phyloP scores from a whole-genome alignment of 2,888 invertebrate genomes.

The Andrena trimmerana region DNA sequence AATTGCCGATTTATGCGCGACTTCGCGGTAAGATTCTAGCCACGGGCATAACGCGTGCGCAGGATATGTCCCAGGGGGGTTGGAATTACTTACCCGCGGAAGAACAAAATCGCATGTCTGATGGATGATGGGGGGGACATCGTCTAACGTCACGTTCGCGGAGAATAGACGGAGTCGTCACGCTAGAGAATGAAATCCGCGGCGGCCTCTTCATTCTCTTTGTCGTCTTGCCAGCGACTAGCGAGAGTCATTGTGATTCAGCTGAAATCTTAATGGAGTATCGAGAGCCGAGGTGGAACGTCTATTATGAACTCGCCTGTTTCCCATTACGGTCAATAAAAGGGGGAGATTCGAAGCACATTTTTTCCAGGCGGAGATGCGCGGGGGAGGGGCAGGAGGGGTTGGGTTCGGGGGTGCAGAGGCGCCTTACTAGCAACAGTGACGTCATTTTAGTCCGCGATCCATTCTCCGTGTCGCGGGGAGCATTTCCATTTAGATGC shows the following conservation, averaged over 20 bases:
- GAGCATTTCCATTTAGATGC: constrained; percentile 63
- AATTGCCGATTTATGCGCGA: constrained; percentile 76
- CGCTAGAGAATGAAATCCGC: constrained; percentile 61
- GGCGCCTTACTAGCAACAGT: constrained; percentile 20
- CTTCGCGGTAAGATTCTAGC: constrained; percentile 33
- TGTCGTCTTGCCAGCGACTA: constrained; percentile 25
- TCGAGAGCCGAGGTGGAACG: constrained; percentile 56
- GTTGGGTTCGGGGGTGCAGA: background rate
- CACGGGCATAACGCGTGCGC: constrained; percentile 56
- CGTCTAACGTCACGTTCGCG: constrained; percentile 45
- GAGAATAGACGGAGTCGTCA: constrained; percentile 45
- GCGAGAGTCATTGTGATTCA: constrained; percentile 71
- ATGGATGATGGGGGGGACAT: constrained; percentile 57
- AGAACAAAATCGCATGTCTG: constrained; percentile 59
- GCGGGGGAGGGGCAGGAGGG: background rate
- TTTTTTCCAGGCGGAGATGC: background rate
- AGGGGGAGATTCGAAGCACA: constrained; percentile 39
- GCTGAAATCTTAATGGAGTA: constrained; percentile 73
- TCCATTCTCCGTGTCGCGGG: constrained; percentile 42
- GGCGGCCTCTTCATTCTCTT: constrained; percentile 35
- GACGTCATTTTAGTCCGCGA: constrained; percentile 51
- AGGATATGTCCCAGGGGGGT: constrained; percentile 40
- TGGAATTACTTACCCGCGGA: constrained; percentile 59
- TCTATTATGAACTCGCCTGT: constrained; percentile 59
- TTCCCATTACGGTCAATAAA: constrained; percentile 65